Conservation (phyloP, 2,113 vertebrate genomes). For the Apteryx owenii region DNA sequence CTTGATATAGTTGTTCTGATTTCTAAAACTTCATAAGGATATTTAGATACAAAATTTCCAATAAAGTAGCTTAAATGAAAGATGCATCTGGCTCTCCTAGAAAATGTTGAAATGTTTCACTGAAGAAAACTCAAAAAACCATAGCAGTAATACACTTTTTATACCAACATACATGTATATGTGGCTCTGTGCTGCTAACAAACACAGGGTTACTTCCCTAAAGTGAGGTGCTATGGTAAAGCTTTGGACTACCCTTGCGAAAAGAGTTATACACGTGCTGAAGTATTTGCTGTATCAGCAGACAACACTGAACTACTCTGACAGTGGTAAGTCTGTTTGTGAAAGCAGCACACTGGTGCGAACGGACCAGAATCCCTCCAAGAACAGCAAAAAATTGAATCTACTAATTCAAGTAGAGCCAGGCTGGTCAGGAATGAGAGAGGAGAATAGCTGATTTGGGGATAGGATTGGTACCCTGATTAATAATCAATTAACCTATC, state of each 20-base stretch:
- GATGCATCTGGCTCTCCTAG: background rate
- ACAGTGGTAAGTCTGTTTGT: background rate
- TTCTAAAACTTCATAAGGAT: background rate
- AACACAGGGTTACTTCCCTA: background rate
- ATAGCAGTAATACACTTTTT: background rate
- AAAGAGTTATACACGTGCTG: background rate
- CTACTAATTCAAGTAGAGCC: background rate
- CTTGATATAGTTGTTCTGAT: background rate
- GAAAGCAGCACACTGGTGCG: background rate
- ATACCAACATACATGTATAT: background rate
- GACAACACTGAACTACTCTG: background rate
- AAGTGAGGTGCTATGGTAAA: background rate
- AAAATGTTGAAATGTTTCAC: background rate
- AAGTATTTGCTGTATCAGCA: background rate
- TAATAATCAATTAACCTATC: background rate
- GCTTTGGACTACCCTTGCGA: background rate
- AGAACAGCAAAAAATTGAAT: background rate
- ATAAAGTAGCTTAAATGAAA: background rate
- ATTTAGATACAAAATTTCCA: background rate
- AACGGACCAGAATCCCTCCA: rapidly evolving
- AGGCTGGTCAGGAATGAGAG: background rate
- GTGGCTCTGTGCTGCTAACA: background rate
- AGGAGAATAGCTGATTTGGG: background rate
- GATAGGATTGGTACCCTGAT: background rate
- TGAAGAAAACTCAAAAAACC: background rate